Evolutionary conservation across 1,140 invertebrate species (phyloP).

Genomic region (Lepidurus packardi): DNA sequence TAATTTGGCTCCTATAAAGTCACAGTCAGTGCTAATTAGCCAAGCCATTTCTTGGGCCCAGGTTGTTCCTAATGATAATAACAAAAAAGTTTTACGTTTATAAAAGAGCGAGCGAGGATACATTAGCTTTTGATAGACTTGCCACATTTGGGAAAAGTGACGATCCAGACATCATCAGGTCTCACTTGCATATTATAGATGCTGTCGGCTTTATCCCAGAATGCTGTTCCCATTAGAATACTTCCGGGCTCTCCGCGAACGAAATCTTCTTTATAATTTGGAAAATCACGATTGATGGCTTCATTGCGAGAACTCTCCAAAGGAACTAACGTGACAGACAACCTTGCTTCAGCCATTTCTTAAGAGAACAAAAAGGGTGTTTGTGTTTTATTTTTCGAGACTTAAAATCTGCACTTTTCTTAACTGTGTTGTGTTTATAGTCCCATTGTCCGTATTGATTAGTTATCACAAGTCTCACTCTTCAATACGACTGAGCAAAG

Average conservation of each 20-base stretch:
- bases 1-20: slow-evolving; percentile 55
- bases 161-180: slow-evolving; percentile 31
- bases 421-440: too few species aligned
- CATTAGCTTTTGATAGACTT: background rate
- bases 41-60: slow-evolving; percentile 76
- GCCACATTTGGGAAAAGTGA: slow-evolving; percentile 33
- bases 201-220: slow-evolving; percentile 25
- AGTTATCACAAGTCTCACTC: too few species aligned
- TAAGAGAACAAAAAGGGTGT: too few species aligned
- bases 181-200: slow-evolving; percentile 30
- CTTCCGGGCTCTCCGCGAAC: slow-evolving; percentile 31
- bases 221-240: slow-evolving; percentile 26
- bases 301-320: background rate
- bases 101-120: background rate
- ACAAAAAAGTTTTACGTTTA: background rate
- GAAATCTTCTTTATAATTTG: slow-evolving; percentile 26
- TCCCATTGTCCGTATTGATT: too few species aligned
- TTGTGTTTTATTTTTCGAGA: too few species aligned
- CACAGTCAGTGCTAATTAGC: slow-evolving; percentile 63
- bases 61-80: slow-evolving; percentile 61
- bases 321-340: background rate
- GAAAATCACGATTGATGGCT: slow-evolving; percentile 14
- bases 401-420: too few species aligned
- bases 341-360: background rate
- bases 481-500: too few species aligned